These are phyloP conservation scores for Prunella himalayana DNA, from an alignment of 2,113 vertebrate species.

Conservation along the genomic window DNA sequence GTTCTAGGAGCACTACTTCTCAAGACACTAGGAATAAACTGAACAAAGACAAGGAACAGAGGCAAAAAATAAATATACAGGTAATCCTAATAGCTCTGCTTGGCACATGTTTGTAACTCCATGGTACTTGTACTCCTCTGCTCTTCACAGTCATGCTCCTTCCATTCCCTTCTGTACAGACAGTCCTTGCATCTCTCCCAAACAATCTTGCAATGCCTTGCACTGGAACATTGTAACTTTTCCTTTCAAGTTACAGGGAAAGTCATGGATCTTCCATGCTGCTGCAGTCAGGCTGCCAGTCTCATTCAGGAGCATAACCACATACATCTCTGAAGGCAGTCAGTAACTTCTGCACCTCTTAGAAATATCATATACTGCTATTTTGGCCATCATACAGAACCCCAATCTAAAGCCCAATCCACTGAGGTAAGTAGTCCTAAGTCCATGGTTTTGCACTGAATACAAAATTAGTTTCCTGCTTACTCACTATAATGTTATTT, in stretches of 20 bases:
- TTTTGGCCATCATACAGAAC: neutral
- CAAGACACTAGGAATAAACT: neutral
- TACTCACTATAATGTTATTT: neutral
- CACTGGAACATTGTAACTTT: neutral
- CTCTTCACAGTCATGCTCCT: neutral
- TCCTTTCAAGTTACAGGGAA: neutral
- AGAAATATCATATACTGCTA: neutral
- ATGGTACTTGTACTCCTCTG: neutral
- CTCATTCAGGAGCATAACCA: neutral
- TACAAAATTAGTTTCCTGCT: neutral
- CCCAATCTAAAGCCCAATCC: neutral
- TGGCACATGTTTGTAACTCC: neutral
- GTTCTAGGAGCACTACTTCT: neutral
- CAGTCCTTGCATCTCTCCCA: neutral
- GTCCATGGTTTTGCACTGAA: neutral
- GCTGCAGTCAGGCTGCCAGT: neutral
- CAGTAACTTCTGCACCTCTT: neutral
- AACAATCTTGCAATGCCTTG: neutral
- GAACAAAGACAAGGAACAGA: neutral
- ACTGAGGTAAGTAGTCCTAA: neutral
- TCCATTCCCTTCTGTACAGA: neutral
- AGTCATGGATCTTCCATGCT: neutral
- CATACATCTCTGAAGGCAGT: neutral
- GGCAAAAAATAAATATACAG: fast-evolving
- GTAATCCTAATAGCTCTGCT: neutral